Evolutionary conservation across 1,140 invertebrate species (phyloP).

Genomic region (Acyrthosiphon pisum): DNA sequence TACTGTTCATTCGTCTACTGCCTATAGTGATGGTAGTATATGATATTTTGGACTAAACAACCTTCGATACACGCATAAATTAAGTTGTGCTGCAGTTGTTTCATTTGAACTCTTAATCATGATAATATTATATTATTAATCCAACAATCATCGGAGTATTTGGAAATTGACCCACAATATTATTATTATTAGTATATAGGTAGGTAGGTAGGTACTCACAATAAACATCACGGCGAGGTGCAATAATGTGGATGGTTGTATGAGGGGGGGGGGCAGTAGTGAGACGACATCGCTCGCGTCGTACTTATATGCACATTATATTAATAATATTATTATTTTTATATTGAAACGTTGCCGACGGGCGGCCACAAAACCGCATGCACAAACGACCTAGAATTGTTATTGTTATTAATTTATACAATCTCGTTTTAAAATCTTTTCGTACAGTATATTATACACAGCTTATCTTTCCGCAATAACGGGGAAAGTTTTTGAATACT

Average conservation of each 20-base stretch:
- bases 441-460: neutral
- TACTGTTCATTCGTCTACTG: neutral
- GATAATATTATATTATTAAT: neutral
- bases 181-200: neutral
- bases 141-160: neutral
- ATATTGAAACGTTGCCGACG: constrained; percentile 30
- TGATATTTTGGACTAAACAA: neutral
- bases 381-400: constrained; percentile 27
- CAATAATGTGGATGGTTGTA: neutral
- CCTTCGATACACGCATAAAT: neutral
- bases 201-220: neutral
- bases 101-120: neutral
- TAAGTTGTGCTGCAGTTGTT: neutral
- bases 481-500: constrained; percentile 25
- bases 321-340: neutral
- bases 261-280: neutral
- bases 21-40: no score
- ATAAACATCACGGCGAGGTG: neutral
- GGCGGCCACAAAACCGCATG: constrained; percentile 40
- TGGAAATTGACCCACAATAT: constrained; percentile 12
- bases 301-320: no score
- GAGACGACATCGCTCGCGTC: neutral
- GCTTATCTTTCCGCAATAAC: constrained; percentile 19
- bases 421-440: constrained; percentile 43
- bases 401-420: constrained; percentile 26